phyloP scores from a whole-genome alignment of 53 echinoderm and acorn worm species.

The Paracentrotus lividus region DNA sequence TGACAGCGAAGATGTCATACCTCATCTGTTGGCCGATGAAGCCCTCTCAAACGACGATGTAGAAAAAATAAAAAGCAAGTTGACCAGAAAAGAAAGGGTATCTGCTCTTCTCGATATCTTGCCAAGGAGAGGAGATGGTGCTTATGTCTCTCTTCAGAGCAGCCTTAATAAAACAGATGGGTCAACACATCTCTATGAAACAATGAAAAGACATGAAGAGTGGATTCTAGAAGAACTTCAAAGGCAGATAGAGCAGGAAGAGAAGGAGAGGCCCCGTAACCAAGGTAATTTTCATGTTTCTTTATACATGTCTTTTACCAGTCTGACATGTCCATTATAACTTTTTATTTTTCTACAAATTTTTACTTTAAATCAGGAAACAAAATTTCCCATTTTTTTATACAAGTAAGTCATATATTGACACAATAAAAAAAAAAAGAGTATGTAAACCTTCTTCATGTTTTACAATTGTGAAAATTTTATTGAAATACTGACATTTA shows the following conservation, averaged over 20 bases:
- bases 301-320: background rate
- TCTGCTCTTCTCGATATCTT: constrained; percentile 35
- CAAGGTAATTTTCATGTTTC: background rate
- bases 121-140: constrained; percentile 46
- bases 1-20: constrained; percentile 42
- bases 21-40: constrained; percentile 27
- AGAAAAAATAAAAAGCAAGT: background rate
- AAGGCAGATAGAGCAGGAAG: background rate
- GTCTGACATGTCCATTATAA: too few species aligned
- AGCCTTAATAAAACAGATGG: constrained; percentile 23
- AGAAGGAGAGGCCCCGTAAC: background rate
- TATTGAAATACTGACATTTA: too few species aligned
- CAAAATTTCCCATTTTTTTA: too few species aligned
- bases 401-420: too few species aligned
- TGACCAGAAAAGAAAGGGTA: constrained; percentile 56
- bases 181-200: constrained; percentile 25
- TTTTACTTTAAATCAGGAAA: too few species aligned
- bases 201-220: constrained; percentile 11
- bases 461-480: too few species aligned
- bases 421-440: too few species aligned
- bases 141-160: constrained; percentile 35
- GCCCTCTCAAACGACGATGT: constrained; percentile 28
- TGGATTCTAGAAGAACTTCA: too few species aligned
- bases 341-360: too few species aligned
- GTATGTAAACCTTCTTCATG: too few species aligned